Conservation (phyloP, 2,113 vertebrate genomes). For the Ivindomyrus marchei region DNA sequence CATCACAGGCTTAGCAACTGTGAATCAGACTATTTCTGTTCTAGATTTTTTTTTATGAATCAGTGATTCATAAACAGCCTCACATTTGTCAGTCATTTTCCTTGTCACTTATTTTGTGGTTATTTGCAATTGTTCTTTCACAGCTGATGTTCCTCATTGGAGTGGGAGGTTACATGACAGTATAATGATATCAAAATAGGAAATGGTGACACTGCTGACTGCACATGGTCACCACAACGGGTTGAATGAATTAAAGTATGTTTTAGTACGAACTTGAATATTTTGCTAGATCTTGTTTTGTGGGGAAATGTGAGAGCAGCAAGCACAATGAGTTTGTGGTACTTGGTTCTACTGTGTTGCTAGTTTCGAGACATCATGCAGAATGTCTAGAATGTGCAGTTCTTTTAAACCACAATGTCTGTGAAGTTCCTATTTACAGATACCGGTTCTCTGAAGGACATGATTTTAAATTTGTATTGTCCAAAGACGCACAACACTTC, state of each 20-base stretch:
- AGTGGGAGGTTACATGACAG: background rate
- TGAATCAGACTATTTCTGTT: conserved; percentile 4
- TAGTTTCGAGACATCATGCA: background rate
- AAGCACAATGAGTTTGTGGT: background rate
- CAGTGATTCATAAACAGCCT: background rate
- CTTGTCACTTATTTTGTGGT: background rate
- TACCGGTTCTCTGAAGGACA: background rate
- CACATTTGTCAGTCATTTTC: background rate
- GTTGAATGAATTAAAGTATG: background rate
- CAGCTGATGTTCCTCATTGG: background rate
- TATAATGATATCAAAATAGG: background rate
- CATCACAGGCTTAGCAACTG: background rate
- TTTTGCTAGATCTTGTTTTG: background rate
- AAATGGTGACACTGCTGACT: background rate
- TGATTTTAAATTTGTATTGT: background rate
- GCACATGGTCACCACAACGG: background rate
- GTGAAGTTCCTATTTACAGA: background rate
- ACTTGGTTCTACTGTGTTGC: background rate
- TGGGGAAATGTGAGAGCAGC: background rate
- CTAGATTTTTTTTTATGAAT: background rate
- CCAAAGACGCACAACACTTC: background rate
- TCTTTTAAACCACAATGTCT: background rate
- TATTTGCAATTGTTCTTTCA: background rate
- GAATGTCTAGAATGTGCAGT: background rate
- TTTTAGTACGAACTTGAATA: background rate